Base-by-base conservation (phyloP, 1,140 invertebrate genomes). In the Heterodera carotae region DNA sequence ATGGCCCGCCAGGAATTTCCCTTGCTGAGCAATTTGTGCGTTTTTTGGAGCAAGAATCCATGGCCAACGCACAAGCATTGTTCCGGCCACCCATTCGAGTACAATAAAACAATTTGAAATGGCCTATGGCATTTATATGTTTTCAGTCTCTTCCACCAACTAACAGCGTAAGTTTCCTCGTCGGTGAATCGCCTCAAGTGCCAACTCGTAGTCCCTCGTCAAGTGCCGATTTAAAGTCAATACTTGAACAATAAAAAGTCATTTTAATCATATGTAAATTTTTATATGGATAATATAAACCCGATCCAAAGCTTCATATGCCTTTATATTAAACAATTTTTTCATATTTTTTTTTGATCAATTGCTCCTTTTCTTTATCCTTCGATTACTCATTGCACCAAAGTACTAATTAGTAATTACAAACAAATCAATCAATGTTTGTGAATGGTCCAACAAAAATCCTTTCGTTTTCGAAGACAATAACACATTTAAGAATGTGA, bases 11-110 rank as follows among this genome's bases (percentile, higher is more conserved):
- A 29, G 39, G 71, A 27, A 25, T 39, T 59, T 80, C 79, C 15
- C 72, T 80, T n/a, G 82, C 79, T 6, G 80, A 80, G 74, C 79
- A 80, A 53, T 80, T 80, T 69, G 53, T 80, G 5, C 33, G 79
- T 33, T 80, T 80, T 39, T 25, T 80, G 31, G 79, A 80, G 25
- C 27, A 64, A 60, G 79, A 80, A 68, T 80, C 79, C 4, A 31
- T 43, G 53, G 79, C 70, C 18, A 56, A 31, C 18, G 27, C 59
- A 22, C 48, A 33, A 53, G 64, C 59, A 56, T 25, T 74, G 59
- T 7, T 56, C 33, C 59, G 27, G 27, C 72, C 72, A 56, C 34
- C 69, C 33, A 29, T 73, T 29, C 39, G 8, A 27, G 48, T 72
- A 10, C 34, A n/a, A n/a, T n/a, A n/a, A n/a, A n/a, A n/a, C n/a